Conservation (phyloP, 1,140 invertebrate genomes). For the Delia radicum region DNA sequence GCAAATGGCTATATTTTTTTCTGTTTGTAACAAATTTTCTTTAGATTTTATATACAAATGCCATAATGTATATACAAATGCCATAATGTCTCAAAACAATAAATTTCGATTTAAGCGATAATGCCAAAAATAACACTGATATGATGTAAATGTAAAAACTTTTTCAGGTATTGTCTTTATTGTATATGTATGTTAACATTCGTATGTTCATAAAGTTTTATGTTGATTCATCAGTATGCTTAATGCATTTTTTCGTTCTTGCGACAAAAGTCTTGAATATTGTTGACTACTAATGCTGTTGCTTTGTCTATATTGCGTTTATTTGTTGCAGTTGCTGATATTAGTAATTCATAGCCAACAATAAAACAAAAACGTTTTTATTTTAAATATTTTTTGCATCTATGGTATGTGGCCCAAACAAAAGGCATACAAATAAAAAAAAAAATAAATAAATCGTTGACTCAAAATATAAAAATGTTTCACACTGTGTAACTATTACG, state of each 20-base stretch:
- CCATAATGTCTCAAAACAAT: too few relatives aligned
- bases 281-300: neutral
- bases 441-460: neutral
- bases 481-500: neutral
- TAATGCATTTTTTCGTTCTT: neutral
- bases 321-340: neutral
- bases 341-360: neutral
- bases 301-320: neutral
- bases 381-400: neutral
- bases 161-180: too few relatives aligned
- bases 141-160: too few relatives aligned
- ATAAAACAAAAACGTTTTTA: neutral
- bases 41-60: too few relatives aligned
- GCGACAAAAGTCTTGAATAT: neutral
- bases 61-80: too few relatives aligned
- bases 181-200: neutral
- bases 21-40: too few relatives aligned
- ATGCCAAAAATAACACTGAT: too few relatives aligned
- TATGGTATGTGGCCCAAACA: neutral
- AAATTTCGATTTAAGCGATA: too few relatives aligned
- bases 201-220: neutral
- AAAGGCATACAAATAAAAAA: neutral
- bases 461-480: neutral
- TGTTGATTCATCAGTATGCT: constrained; percentile 1
- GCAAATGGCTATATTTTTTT: too few relatives aligned